These are phyloP conservation scores for Smithornis capensis DNA, from an alignment of 2,113 vertebrate species.

Conservation along the genomic window DNA sequence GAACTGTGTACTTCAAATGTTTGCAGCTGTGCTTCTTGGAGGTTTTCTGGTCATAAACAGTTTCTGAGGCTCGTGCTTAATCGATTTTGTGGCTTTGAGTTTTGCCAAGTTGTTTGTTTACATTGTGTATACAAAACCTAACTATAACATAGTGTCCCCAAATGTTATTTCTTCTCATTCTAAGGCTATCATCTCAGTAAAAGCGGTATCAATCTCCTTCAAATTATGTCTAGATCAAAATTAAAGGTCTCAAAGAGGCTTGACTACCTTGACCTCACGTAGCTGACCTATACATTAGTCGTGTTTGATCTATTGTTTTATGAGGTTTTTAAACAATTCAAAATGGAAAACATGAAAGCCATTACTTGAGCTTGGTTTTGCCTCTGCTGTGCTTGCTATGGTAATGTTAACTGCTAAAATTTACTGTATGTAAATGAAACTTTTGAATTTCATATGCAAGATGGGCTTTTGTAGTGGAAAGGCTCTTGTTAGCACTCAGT, in stretches of 20 bases:
- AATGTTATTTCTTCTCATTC: background rate
- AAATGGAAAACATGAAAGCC: background rate
- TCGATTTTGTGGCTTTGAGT: constrained; percentile 5
- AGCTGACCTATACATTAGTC: background rate
- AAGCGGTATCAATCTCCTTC: background rate
- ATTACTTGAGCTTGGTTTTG: background rate
- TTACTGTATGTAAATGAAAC: background rate
- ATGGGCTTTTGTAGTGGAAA: background rate
- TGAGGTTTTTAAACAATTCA: background rate
- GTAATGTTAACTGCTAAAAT: background rate
- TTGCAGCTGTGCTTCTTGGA: constrained; percentile 8
- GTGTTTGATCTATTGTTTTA: background rate
- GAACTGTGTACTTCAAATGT: background rate
- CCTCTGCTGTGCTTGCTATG: background rate
- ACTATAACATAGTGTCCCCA: background rate
- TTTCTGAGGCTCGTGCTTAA: background rate
- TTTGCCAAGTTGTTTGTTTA: constrained; percentile 40
- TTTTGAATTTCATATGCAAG: background rate
- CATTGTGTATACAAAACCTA: background rate
- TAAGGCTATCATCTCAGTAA: background rate
- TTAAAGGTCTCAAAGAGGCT: background rate
- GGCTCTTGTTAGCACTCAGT: background rate
- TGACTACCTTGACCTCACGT: background rate
- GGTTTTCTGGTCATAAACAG: background rate
- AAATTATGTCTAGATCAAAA: background rate